Evolutionary conservation across 2,888 invertebrate species (phyloP).

Genomic region (Dastarcus helophoroides): DNA sequence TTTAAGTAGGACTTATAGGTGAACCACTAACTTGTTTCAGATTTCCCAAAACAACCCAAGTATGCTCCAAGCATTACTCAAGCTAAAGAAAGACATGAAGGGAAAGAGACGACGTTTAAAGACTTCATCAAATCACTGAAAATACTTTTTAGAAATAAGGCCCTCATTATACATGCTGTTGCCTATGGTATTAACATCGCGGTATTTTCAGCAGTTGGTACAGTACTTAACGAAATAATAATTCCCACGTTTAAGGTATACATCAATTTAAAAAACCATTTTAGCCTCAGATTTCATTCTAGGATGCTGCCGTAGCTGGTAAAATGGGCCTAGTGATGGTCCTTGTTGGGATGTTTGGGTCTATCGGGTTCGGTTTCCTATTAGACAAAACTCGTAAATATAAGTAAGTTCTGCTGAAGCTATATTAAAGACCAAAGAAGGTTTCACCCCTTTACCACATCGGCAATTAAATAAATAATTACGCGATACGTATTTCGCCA

Average conservation of each 20-base stretch:
- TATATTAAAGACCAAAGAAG: no score
- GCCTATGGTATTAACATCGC: conserved; percentile 91
- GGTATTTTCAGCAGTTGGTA: conserved; percentile 89
- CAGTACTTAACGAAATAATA: conserved; percentile 79
- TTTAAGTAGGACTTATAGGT: no score
- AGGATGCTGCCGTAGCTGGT: conserved; percentile 52
- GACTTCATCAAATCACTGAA: conserved; percentile 54
- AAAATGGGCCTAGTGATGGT: conserved; percentile 83
- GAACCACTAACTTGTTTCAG: conserved; percentile 31
- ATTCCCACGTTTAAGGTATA: conserved; percentile 66
- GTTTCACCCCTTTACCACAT: no score
- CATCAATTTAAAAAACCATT: no score
- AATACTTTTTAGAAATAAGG: conserved; percentile 61
- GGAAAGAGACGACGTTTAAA: conserved; percentile 41
- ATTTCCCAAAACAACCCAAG: conserved; percentile 44
- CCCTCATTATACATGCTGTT: conserved; percentile 66
- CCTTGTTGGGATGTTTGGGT: conserved; percentile 84
- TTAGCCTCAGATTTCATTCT: no score
- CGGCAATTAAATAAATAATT: no score
- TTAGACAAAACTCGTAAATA: conserved; percentile 87
- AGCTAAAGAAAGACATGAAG: conserved; percentile 41
- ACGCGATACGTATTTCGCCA: no score
- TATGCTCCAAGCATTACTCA: conserved; percentile 45
- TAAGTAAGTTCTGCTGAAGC: conserved; percentile 66
- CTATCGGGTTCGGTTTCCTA: conserved; percentile 78